These are phyloP conservation scores for Lagocephalus sceleratus DNA, from an alignment of 2,797 vertebrate species.

Conservation along the genomic window DNA sequence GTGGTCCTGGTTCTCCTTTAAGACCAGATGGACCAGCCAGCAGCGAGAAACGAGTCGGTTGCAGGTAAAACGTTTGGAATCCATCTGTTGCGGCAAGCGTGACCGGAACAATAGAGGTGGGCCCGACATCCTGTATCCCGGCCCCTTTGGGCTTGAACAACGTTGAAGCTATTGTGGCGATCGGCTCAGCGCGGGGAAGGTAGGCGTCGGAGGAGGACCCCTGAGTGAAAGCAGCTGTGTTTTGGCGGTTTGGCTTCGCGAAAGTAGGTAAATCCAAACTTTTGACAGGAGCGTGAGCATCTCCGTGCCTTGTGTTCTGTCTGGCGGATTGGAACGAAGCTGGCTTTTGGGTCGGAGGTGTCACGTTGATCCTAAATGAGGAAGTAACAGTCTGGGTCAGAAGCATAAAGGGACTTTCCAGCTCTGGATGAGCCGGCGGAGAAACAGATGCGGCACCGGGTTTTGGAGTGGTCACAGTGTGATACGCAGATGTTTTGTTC, in stretches of 20 bases:
- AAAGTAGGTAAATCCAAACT: slow-evolving; percentile 41
- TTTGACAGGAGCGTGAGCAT: slow-evolving; percentile 27
- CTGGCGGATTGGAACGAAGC: slow-evolving; percentile 21
- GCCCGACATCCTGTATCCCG: slow-evolving; percentile 55
- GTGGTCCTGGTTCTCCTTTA: slow-evolving; percentile 89
- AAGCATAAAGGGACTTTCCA: slow-evolving; percentile 52
- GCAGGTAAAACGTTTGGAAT: slow-evolving; percentile 82
- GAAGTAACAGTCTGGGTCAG: slow-evolving; percentile 50
- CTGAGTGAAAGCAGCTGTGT: slow-evolving; percentile 26
- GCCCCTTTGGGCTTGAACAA: slow-evolving; percentile 60
- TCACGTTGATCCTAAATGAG: slow-evolving; percentile 43
- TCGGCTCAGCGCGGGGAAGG: slow-evolving; percentile 45
- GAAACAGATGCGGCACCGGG: slow-evolving; percentile 34
- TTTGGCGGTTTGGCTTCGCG: slow-evolving; percentile 35
- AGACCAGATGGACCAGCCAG: slow-evolving; percentile 81
- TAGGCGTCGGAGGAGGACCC: slow-evolving; percentile 27
- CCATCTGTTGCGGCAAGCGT: slow-evolving; percentile 79
- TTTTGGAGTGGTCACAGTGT: slow-evolving; percentile 17
- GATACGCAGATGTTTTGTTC: slow-evolving; percentile 40
- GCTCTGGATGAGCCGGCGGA: slow-evolving; percentile 30
- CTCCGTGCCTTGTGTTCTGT: slow-evolving; percentile 24
- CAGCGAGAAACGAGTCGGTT: slow-evolving; percentile 82
- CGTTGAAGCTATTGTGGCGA: slow-evolving; percentile 42
- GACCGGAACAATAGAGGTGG: slow-evolving; percentile 59
- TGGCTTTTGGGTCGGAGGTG: slow-evolving; percentile 33